Evolutionary conservation across 1,140 invertebrate species (phyloP).

Genomic region (Trichomalopsis sarcophagae): DNA sequence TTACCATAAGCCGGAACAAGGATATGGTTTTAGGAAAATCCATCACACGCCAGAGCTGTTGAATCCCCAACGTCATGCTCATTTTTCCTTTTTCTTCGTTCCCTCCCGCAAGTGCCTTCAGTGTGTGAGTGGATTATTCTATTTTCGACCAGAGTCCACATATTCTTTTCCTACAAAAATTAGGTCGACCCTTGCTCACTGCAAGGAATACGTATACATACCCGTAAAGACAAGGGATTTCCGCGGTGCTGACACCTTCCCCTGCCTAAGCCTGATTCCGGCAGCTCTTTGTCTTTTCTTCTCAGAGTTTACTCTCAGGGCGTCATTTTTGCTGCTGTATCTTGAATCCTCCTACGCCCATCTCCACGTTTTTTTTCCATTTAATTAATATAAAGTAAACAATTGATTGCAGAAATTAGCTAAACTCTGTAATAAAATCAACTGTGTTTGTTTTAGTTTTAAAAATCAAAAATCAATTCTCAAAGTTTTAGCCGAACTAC

Average conservation of each 20-base stretch:
- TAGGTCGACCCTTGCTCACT: conserved; percentile 8
- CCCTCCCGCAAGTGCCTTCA: neutral
- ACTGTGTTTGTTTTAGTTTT: too few relatives aligned
- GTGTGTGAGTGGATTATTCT: conserved; percentile 15
- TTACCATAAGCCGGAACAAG: conserved; percentile 58
- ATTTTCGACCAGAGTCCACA: conserved; percentile 17
- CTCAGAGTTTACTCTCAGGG: neutral
- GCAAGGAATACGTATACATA: neutral
- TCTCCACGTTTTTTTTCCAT: neutral
- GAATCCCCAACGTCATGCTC: conserved; percentile 31
- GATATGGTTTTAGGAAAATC: conserved; percentile 69
- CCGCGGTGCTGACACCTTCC: neutral
- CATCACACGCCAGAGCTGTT: conserved; percentile 52
- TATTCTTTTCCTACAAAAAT: neutral
- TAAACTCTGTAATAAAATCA: too few relatives aligned
- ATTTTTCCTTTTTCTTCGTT: neutral
- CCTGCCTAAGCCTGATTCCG: neutral
- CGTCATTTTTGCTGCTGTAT: neutral
- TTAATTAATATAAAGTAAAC: too few relatives aligned
- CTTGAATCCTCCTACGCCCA: neutral
- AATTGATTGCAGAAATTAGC: too few relatives aligned
- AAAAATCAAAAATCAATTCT: too few relatives aligned
- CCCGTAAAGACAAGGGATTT: conserved; percentile 7
- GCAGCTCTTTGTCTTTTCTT: neutral
- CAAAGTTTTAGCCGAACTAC: too few relatives aligned